Percentiles rank a stretch among this genome's conserved stretches.
Conservation (phyloP, 2,113 vertebrate species). For the Cygnus buccinator region DNA sequence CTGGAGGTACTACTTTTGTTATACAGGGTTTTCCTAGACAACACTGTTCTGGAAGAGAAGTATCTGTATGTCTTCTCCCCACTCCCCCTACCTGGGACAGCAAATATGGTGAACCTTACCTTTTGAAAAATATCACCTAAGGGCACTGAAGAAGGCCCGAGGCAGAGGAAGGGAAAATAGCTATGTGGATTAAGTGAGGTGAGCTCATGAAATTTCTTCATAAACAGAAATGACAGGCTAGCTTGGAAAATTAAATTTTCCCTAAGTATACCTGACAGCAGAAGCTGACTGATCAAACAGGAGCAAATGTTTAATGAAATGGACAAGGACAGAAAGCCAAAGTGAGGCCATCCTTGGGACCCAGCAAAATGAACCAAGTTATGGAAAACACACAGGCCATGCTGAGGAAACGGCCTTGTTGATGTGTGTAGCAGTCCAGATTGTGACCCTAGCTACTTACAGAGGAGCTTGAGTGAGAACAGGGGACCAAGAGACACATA, state of each 20-base stretch:
- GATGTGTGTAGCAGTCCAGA: background rate
- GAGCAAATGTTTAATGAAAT: background rate
- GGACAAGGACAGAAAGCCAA: background rate
- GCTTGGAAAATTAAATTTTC: conserved; percentile 11
- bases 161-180: conserved; percentile 35
- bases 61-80: background rate
- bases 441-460: background rate
- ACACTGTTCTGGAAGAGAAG: background rate
- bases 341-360: background rate
- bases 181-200: conserved; percentile 31
- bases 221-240: conserved; percentile 55
- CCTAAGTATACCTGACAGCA: conserved; percentile 40
- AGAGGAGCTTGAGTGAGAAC: background rate
- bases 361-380: background rate
- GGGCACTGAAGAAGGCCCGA: background rate
- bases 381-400: background rate
- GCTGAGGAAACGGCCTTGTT: background rate
- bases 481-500: accelerated
- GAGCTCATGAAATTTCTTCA: conserved; percentile 25
- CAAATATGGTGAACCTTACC: background rate
- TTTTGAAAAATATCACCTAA: background rate
- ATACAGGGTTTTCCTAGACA: background rate
- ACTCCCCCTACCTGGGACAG: background rate
- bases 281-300: conserved; percentile 18
- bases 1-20: background rate